phyloP scores from a whole-genome alignment of 2,888 invertebrate species.

The Drosophila ezoana region DNA sequence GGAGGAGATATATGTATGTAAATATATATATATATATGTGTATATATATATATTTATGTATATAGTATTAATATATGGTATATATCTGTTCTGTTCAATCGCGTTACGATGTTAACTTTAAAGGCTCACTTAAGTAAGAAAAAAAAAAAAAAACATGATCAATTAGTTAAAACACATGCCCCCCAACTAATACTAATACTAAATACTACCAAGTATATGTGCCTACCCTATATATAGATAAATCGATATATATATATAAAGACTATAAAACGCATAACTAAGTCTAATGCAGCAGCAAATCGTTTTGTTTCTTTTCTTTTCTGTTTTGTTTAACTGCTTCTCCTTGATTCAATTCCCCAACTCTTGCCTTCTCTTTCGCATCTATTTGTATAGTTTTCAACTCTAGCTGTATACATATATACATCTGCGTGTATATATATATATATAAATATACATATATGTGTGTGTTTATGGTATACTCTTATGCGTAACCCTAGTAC shows the following conservation, averaged over 20 bases:
- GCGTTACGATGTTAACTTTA: conserved; percentile 46
- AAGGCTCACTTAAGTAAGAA: conserved; percentile 41
- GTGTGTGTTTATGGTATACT: conserved; percentile 6
- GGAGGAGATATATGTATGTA: conserved; percentile 13
- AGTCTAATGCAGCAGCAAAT: conserved; percentile 15
- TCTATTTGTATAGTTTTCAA: conserved; percentile 53
- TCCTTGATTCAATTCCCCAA: not conserved
- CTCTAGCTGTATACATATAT: conserved; percentile 50
- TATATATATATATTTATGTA: conserved; percentile 27
- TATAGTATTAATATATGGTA: conserved; percentile 24
- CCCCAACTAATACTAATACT: conserved; percentile 33
- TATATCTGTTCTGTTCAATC: conserved; percentile 36
- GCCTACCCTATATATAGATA: conserved; percentile 6
- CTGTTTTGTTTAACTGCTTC: not conserved
- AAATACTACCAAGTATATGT: conserved; percentile 18
- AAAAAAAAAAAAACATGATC: conserved; percentile 27
- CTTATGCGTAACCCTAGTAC: conserved; percentile 16
- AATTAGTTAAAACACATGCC: conserved; percentile 32
- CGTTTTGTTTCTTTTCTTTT: not conserved
- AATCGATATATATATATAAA: conserved; percentile 13
- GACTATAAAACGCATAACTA: conserved; percentile 13
- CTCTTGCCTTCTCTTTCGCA: conserved; percentile 1
- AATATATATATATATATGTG: conserved; percentile 21
- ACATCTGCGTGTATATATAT: conserved; percentile 6
- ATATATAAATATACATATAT: conserved; percentile 2